Conservation (phyloP, 2,113 vertebrate species). For the Aspiorhynchus laticeps region DNA sequence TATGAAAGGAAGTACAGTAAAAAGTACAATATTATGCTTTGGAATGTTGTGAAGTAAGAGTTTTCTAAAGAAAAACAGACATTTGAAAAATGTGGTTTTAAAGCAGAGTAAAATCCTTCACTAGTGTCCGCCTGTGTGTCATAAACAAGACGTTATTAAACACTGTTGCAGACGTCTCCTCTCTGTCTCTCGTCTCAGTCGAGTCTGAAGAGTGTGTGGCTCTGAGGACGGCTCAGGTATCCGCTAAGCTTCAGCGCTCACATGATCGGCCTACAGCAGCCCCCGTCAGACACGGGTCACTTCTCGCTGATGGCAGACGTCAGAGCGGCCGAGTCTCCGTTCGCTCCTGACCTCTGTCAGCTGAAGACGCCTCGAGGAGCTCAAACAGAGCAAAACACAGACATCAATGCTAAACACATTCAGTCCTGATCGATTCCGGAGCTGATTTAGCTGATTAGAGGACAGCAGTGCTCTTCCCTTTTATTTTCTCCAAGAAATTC, state of each 20-base stretch:
- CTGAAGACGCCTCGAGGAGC: background rate
- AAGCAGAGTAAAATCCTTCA: too few relatives aligned
- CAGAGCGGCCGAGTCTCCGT: conserved; percentile 66
- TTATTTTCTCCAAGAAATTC: background rate
- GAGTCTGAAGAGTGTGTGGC: conserved; percentile 2
- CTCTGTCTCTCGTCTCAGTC: conserved; percentile 33
- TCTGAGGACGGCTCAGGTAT: conserved; percentile 59
- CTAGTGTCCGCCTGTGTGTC: too few relatives aligned
- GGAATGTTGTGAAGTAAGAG: too few relatives aligned
- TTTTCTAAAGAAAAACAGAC: too few relatives aligned
- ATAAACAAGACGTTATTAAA: too few relatives aligned
- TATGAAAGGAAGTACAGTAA: too few relatives aligned
- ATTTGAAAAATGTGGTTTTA: too few relatives aligned
- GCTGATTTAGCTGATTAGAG: background rate
- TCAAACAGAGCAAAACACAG: background rate
- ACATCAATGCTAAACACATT: background rate
- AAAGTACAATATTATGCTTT: too few relatives aligned
- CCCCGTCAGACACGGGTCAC: conserved; percentile 76
- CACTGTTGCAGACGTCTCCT: background rate
- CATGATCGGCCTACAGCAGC: conserved; percentile 70
- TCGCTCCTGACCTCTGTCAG: conserved; percentile 66
- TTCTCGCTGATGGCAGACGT: conserved; percentile 63
- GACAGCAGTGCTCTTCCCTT: background rate
- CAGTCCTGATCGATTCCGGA: background rate
- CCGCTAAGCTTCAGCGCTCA: conserved; percentile 64